Evolutionary conservation across 2,797 vertebrate species (phyloP), one percentile per base, ranked within the genome.

Genomic region (Leptodactylus fallax): DNA sequence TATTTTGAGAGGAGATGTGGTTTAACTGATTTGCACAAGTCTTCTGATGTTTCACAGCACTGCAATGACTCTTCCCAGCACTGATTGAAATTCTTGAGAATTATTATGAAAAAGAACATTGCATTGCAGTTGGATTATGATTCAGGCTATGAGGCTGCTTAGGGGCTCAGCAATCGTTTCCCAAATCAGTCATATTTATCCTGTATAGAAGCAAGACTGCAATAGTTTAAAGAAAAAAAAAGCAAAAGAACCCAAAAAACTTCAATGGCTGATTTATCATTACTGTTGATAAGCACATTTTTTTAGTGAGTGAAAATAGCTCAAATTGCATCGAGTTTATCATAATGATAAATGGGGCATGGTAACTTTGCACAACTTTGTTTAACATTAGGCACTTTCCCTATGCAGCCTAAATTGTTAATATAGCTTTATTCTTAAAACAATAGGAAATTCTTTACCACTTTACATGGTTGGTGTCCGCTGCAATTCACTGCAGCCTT

Each of bases 61-160:
- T 49, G 47, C 7, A 49, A 21, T 74, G 45, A n/a, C 19, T 49
- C 71, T 72, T 72, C 36, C 65, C 36, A 72, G 69, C 69, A 45
- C 45, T 74, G 71, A 74, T 51, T 74, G 21, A 49, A 74, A 49
- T 49, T 74, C 45, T 74, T 21, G 47, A 74, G 71, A 74, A 49
- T 51, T 74, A 74, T 51, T 74, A 51, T n/a, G 21, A 7, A 45
- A 19, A 74, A 74, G 10, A 74, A 51, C 71, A 74, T 74, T 49
- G 12, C 47, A 51, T 74, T n/a, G 47, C 71, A 12, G 14, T 72
- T 47, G 16, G 36, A 72, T 72, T 72, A 74, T 74, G 45, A 21
- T 36, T 74, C 47, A 74, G 45, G 8, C 47, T 47, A 74, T 49
- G 47, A 51, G 36, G 71, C 45, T 74, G 71, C 47, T 74, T 74